These are phyloP conservation scores for Rhipidura dahli DNA, from an alignment of 2,113 vertebrate species.

Conservation along the genomic window DNA sequence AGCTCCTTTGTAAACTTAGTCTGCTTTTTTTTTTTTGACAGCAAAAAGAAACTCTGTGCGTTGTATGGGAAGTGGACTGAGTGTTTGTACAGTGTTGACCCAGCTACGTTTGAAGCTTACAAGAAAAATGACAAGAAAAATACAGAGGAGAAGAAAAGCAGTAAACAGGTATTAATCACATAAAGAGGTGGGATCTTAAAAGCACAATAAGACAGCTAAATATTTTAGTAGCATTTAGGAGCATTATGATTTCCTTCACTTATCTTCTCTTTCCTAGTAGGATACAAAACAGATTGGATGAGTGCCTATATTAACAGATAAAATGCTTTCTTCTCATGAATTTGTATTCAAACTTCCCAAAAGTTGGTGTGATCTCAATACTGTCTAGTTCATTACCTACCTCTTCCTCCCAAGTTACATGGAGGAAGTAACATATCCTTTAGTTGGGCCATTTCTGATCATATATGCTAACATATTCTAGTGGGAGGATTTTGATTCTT, in stretches of 20 bases:
- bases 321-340: not conserved
- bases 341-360: not conserved
- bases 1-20: not conserved
- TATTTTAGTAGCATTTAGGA: not conserved
- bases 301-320: not conserved
- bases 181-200: not conserved
- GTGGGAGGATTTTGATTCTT: not conserved
- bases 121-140: conserved; percentile 91
- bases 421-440: not conserved
- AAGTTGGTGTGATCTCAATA: not conserved
- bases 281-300: not conserved
- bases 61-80: conserved; percentile 99
- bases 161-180: conserved; percentile 79
- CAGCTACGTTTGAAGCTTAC: conserved; percentile 83
- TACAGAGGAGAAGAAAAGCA: conserved; percentile 87
- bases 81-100: conserved; percentile 88
- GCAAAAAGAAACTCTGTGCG: conserved; percentile 92
- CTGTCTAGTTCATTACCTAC: not conserved
- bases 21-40: conserved; percentile 53
- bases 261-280: not conserved
- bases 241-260: not conserved
- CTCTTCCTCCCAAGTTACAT: not conserved
- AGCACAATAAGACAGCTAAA: not conserved
- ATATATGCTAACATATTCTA: not conserved
- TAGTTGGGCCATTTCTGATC: not conserved